phyloP scores from a whole-genome alignment of 2,888 invertebrate species.

The Drosophila paramelanica region DNA sequence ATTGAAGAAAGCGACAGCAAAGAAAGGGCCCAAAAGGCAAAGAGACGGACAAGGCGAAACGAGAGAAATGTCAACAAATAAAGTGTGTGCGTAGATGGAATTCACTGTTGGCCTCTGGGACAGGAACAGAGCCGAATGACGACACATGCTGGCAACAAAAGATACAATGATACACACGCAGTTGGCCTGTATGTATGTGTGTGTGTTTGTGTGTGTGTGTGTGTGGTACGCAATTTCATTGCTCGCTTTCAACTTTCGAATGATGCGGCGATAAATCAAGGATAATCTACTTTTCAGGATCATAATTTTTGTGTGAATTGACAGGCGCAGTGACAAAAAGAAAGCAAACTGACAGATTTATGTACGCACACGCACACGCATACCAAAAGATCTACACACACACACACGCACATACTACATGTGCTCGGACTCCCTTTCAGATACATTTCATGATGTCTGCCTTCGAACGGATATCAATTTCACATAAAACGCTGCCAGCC shows the following conservation, averaged over 20 bases:
- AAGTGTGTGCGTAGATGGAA: conserved; percentile 67
- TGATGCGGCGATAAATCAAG: conserved; percentile 85
- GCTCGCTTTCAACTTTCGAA: conserved; percentile 77
- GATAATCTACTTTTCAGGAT: conserved; percentile 85
- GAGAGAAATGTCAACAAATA: conserved; percentile 75
- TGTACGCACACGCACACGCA: conserved; percentile 74
- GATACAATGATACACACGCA: conserved; percentile 63
- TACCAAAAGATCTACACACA: conserved; percentile 36
- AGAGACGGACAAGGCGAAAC: conserved; percentile 5
- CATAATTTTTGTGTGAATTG: conserved; percentile 85
- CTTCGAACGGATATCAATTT: conserved; percentile 82
- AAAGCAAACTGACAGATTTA: conserved; percentile 84
- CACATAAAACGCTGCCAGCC: conserved; percentile 80
- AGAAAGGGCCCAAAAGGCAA: conserved; percentile 33
- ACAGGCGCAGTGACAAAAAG: conserved; percentile 83
- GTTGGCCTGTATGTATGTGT: conserved; percentile 14
- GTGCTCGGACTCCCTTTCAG: conserved; percentile 46
- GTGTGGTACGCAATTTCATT: conserved; percentile 68
- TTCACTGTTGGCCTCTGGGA: conserved; percentile 29
- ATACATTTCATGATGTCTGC: conserved; percentile 62
- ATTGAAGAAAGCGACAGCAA: conserved; percentile 46
- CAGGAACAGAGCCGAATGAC: conserved; percentile 50
- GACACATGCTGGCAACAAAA: conserved; percentile 76
- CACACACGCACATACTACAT: conserved; percentile 33
- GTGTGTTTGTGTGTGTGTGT: conserved; percentile 34